Conservation (phyloP, 2,113 vertebrate species). For the Chionodraco myersi region DNA sequence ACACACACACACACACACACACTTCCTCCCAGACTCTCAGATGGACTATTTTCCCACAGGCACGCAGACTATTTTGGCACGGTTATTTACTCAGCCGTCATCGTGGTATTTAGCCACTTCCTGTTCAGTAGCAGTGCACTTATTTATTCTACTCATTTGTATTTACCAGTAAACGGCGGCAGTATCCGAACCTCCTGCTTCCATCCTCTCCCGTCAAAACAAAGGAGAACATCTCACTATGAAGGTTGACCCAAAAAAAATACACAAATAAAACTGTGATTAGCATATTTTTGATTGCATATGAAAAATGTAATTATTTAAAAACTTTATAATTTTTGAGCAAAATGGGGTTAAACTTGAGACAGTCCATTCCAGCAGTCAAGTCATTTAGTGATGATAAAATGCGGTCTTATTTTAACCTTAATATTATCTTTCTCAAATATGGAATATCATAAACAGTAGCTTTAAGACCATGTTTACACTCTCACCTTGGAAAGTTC, state of each 20-base stretch:
- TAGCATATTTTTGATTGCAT: conserved; percentile 6
- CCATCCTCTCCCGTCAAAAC: conserved; percentile 93
- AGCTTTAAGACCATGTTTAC: background rate
- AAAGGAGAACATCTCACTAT: conserved; percentile 93
- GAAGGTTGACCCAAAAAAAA: conserved; percentile 33
- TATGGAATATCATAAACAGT: background rate
- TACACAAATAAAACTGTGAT: conserved; percentile 27
- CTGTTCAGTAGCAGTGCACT: conserved; percentile 62
- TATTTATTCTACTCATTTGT: conserved; percentile 58
- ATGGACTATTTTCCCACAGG: conserved; percentile 77
- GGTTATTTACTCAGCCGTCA: conserved; percentile 78
- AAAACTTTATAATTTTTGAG: background rate
- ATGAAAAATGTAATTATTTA: conserved; percentile 10
- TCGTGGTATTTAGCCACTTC: conserved; percentile 74
- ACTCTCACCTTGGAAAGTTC: conserved; percentile 86
- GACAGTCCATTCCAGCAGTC: background rate
- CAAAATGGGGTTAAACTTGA: background rate
- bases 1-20: conserved; percentile 42
- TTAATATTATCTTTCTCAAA: background rate
- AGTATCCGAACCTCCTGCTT: conserved; percentile 92
- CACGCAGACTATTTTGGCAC: conserved; percentile 70
- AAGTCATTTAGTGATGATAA: background rate
- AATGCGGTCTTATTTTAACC: background rate
- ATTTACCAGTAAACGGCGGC: conserved; percentile 92
- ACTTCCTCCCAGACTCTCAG: conserved; percentile 70